phyloP scores from a whole-genome alignment of 1,140 invertebrate species.

The Calycopis cecrops region DNA sequence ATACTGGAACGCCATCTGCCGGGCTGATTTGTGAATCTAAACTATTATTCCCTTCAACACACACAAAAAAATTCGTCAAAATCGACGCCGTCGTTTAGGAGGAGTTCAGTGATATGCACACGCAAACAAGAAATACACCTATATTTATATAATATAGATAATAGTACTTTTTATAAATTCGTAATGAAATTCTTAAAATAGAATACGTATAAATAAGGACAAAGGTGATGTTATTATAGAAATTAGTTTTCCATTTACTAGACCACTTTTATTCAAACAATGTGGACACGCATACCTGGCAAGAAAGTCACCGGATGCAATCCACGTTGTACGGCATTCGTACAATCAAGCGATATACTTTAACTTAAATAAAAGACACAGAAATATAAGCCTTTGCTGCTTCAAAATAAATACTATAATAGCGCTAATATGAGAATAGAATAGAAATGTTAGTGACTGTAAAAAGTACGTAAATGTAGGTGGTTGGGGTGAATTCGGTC shows the following conservation, averaged over 20 bases:
- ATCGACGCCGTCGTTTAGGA: too few relatives aligned
- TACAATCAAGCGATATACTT: slow-evolving; percentile 6
- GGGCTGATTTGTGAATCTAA: too few relatives aligned
- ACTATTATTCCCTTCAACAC: too few relatives aligned
- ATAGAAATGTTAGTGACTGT: slow-evolving; percentile 16
- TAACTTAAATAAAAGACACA: slow-evolving; percentile 2
- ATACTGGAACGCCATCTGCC: too few relatives aligned
- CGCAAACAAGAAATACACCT: too few relatives aligned
- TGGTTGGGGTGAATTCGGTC: slow-evolving; percentile 24
- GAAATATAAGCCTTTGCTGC: background rate
- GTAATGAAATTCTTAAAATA: too few relatives aligned
- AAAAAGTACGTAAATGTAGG: slow-evolving; percentile 42
- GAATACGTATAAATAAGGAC: too few relatives aligned
- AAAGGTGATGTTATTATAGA: background rate
- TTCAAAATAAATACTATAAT: slow-evolving; percentile 7
- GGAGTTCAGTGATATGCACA: too few relatives aligned
- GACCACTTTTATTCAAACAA: slow-evolving; percentile 11
- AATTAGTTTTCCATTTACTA: slow-evolving; percentile 4
- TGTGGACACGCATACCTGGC: slow-evolving; percentile 17
- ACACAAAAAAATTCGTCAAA: too few relatives aligned
- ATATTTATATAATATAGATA: too few relatives aligned
- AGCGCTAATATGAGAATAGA: slow-evolving; percentile 2
- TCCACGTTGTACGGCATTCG: slow-evolving; percentile 13
- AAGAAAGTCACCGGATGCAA: slow-evolving; percentile 17
- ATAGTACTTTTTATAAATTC: too few relatives aligned